phyloP scores from a whole-genome alignment of 2,797 vertebrate genomes.

The Nannoperca australis region DNA sequence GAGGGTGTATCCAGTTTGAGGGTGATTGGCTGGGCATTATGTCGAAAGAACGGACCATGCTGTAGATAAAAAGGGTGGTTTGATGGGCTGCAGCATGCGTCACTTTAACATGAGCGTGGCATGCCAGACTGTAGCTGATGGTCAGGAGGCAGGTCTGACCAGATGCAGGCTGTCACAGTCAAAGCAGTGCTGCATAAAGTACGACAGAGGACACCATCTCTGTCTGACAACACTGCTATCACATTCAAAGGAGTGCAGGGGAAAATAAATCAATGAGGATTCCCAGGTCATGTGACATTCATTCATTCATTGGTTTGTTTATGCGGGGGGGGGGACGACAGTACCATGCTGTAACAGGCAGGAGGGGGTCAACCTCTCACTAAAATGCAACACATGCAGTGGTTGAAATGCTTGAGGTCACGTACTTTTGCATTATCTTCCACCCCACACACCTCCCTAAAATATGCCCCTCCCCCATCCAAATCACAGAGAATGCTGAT shows the following conservation, averaged over 20 bases:
- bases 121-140: constrained; percentile 33
- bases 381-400: constrained; percentile 60
- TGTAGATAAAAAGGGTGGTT: constrained; percentile 6
- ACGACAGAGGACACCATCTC: background rate
- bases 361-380: constrained; percentile 24
- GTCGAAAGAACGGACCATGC: constrained; percentile 40
- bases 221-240: background rate
- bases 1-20: constrained; percentile 8
- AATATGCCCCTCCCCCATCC: background rate
- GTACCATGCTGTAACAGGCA: constrained; percentile 47
- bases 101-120: constrained; percentile 17
- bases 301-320: constrained; percentile 42
- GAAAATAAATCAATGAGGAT: background rate
- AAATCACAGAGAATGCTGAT: constrained; percentile 65
- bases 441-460: too few species aligned
- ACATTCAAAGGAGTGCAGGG: background rate
- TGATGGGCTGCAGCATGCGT: constrained; percentile 48
- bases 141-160: constrained; percentile 2
- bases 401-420: constrained; percentile 20
- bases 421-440: constrained; percentile 20
- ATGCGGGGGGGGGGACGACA: constrained; percentile 59
- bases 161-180: constrained; percentile 2
- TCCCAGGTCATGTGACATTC: constrained; percentile 11
- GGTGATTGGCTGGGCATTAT: background rate
- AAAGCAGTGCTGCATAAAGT: background rate